These are phyloP conservation scores for Leucoptera coffeella DNA, from an alignment of 2,888 invertebrate species.

Conservation along the genomic window DNA sequence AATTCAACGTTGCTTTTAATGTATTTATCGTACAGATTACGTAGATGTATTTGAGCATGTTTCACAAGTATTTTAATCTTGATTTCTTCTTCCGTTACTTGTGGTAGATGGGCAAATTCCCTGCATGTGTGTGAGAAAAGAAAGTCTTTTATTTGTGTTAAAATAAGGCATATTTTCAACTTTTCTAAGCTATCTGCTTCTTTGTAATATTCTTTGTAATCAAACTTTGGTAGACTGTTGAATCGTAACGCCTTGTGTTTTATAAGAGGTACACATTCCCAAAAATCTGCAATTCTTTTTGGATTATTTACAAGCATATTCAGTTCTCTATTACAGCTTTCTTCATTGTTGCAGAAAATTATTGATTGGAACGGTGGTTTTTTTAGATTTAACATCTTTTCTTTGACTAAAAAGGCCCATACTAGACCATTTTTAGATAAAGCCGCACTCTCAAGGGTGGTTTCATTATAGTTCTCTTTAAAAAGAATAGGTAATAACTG, in stretches of 20 bases:
- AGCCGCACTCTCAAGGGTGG: slow-evolving; percentile 16
- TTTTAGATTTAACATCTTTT: slow-evolving; percentile 19
- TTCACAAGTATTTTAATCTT: slow-evolving; percentile 20
- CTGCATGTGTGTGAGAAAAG: slow-evolving; percentile 9
- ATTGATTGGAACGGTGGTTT: slow-evolving; percentile 16
- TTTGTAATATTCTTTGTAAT: slow-evolving; percentile 14
- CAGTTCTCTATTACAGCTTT: slow-evolving; percentile 9
- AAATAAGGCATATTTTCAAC: slow-evolving; percentile 22
- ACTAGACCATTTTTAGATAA: slow-evolving; percentile 19
- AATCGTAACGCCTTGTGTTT: slow-evolving; percentile 21
- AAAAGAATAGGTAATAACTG: slow-evolving; percentile 11
- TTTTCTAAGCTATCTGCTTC: slow-evolving; percentile 18
- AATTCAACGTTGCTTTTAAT: slow-evolving; percentile 9
- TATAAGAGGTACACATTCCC: slow-evolving; percentile 27
- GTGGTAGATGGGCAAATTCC: no score
- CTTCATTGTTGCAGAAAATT: slow-evolving; percentile 13
- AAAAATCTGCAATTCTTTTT: slow-evolving; percentile 16
- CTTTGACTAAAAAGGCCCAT: slow-evolving; percentile 16
- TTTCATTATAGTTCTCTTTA: slow-evolving; percentile 15
- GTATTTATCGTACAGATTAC: slow-evolving; percentile 11
- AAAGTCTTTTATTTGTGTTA: slow-evolving; percentile 15
- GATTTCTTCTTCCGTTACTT: slow-evolving; percentile 15
- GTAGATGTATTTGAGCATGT: slow-evolving; percentile 16
- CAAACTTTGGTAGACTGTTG: slow-evolving; percentile 16
- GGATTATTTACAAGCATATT: slow-evolving; percentile 16